Conservation (phyloP, 2,888 invertebrate genomes). For the Corythucha ciliata region DNA sequence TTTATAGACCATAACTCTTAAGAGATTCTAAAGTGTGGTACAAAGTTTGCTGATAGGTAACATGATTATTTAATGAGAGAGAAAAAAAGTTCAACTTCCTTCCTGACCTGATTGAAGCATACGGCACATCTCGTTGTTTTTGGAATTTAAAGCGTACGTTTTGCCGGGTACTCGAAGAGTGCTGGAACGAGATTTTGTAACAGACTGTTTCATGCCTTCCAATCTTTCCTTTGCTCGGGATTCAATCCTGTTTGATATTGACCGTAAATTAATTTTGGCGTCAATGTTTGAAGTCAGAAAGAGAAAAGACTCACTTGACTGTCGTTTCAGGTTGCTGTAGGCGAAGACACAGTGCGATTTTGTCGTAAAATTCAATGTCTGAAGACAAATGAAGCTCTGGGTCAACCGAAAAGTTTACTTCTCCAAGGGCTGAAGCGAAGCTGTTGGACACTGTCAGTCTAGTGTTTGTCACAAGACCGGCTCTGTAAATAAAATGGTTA, state of each 20-base stretch:
- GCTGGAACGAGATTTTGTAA: slow-evolving; percentile 50
- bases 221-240: too few relatives aligned
- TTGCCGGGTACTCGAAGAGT: slow-evolving; percentile 52
- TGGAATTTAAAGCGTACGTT: slow-evolving; percentile 64
- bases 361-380: slow-evolving; percentile 66
- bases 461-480: too few relatives aligned
- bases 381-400: slow-evolving; percentile 61
- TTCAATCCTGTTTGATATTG: slow-evolving; percentile 52
- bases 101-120: too few relatives aligned
- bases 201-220: slow-evolving; percentile 51
- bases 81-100: too few relatives aligned
- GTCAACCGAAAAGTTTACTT: slow-evolving; percentile 49
- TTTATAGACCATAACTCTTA: too few relatives aligned
- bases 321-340: slow-evolving; percentile 57
- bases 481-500: too few relatives aligned
- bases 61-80: too few relatives aligned
- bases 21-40: too few relatives aligned
- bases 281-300: slow-evolving; percentile 13
- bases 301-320: slow-evolving; percentile 47
- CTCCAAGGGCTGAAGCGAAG: background rate
- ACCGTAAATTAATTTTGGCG: slow-evolving; percentile 1
- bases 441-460: background rate
- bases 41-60: too few relatives aligned
- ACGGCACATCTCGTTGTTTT: slow-evolving; percentile 69
- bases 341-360: slow-evolving; percentile 66